Evolutionary conservation across 2,113 vertebrate species (phyloP).

Genomic region (Corythoichthys intestinalis): DNA sequence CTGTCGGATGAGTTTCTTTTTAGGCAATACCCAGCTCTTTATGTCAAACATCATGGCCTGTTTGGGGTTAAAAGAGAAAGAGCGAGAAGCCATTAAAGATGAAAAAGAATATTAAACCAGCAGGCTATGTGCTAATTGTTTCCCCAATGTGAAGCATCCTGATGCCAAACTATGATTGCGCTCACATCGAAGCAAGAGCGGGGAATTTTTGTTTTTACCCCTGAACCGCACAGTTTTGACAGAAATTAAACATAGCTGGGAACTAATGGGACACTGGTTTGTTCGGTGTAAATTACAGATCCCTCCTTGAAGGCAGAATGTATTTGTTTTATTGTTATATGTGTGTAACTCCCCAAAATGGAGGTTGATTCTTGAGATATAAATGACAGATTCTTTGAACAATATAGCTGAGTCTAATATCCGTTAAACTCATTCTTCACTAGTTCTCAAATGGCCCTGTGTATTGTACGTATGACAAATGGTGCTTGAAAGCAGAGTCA

Average conservation of each 20-base stretch:
- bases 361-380: too few species aligned
- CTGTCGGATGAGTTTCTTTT: slow-evolving; percentile 91
- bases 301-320: neutral
- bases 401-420: slow-evolving; percentile 50
- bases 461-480: slow-evolving; percentile 37
- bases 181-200: slow-evolving; percentile 61
- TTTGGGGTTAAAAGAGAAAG: slow-evolving; percentile 77
- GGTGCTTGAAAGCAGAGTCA: slow-evolving; percentile 72
- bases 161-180: slow-evolving; percentile 69
- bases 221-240: slow-evolving; percentile 37
- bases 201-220: slow-evolving; percentile 49
- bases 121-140: slow-evolving; percentile 81
- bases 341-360: too few species aligned
- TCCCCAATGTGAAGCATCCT: slow-evolving; percentile 75
- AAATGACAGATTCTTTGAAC: slow-evolving; percentile 26
- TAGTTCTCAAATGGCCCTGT: slow-evolving; percentile 42
- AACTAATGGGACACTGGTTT: slow-evolving; percentile 65
- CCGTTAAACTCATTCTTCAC: slow-evolving; percentile 61
- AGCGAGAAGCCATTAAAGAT: slow-evolving; percentile 82
- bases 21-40: slow-evolving; percentile 92
- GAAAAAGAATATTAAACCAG: slow-evolving; percentile 78
- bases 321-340: too few species aligned
- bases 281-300: slow-evolving; percentile 4
- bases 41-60: slow-evolving; percentile 97
- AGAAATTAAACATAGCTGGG: slow-evolving; percentile 42